Percentiles rank a stretch among this genome's conserved stretches.
phyloP scores from a whole-genome alignment of 2,113 vertebrate species.

The Anolis sagrei region DNA sequence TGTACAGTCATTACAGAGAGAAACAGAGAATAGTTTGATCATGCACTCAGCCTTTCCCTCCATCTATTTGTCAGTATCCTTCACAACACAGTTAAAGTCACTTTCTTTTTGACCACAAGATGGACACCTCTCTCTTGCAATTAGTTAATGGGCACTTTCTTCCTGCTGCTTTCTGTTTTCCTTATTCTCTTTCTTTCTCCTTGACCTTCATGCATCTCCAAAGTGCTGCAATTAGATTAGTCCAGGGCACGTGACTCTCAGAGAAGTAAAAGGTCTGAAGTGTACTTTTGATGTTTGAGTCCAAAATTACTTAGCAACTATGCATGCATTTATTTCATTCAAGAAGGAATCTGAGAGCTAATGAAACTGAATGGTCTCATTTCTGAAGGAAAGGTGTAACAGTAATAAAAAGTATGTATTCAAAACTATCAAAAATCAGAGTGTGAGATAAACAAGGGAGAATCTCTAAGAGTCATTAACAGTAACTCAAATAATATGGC shows the following conservation, averaged over 20 bases:
- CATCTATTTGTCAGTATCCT: conserved; percentile 31
- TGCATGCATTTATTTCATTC: not conserved
- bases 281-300: conserved; percentile 28
- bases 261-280: conserved; percentile 28
- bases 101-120: conserved; percentile 35
- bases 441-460: not conserved
- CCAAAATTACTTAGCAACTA: not conserved
- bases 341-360: not conserved
- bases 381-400: conserved; percentile 9
- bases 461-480: not conserved
- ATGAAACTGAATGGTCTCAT: not conserved
- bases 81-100: conserved; percentile 53
- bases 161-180: conserved; percentile 47
- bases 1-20: not conserved
- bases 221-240: conserved; percentile 63
- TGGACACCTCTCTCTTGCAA: conserved; percentile 52
- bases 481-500: not conserved
- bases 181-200: conserved; percentile 23
- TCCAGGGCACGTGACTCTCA: conserved; percentile 25
- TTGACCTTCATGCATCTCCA: conserved; percentile 56
- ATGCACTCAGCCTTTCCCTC: conserved; percentile 36
- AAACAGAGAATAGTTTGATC: not conserved
- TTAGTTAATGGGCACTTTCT: conserved; percentile 67
- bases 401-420: not conserved
- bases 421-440: not conserved